Percentiles rank a stretch among this genome's conserved stretches.
phyloP scores from a whole-genome alignment of 2,888 invertebrate genomes.

The Alloscopus bannaensis region DNA sequence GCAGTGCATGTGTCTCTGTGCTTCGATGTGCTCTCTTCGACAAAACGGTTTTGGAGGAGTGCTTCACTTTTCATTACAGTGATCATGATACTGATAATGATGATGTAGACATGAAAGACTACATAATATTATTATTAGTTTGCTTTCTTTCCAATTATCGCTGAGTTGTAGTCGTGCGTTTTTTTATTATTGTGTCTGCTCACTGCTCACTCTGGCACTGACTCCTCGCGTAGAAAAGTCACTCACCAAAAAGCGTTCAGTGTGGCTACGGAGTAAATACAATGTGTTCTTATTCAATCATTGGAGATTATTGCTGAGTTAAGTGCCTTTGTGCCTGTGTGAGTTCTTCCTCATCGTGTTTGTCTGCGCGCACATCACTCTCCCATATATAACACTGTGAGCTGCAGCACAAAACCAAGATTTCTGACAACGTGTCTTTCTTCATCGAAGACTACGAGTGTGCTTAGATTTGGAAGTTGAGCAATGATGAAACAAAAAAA shows the following conservation, averaged over 20 bases:
- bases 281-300: conserved; percentile 43
- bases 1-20: too few relatives aligned
- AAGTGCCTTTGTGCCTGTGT: conserved; percentile 51
- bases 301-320: conserved; percentile 17
- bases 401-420: not conserved
- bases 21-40: not conserved
- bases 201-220: too few relatives aligned
- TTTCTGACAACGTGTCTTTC: conserved; percentile 22
- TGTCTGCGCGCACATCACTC: conserved; percentile 15
- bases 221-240: too few relatives aligned
- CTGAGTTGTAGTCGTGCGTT: not conserved
- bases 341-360: conserved; percentile 33
- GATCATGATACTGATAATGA: conserved; percentile 49
- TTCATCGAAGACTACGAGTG: conserved; percentile 21
- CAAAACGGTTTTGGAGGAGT: not conserved
- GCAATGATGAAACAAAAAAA: conserved; percentile 5
- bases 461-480: conserved; percentile 12
- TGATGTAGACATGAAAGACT: conserved; percentile 61
- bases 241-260: too few relatives aligned
- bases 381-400: not conserved
- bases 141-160: conserved; percentile 60
- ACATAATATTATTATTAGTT: conserved; percentile 59
- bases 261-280: too few relatives aligned
- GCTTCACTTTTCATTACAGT: not conserved
- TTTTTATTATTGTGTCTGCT: conserved; percentile 8